Percentiles rank a stretch among this genome's conserved stretches.
These are phyloP conservation scores for Aphelocoma californica DNA, from an alignment of 2,797 vertebrate species.

Conservation along the genomic window DNA sequence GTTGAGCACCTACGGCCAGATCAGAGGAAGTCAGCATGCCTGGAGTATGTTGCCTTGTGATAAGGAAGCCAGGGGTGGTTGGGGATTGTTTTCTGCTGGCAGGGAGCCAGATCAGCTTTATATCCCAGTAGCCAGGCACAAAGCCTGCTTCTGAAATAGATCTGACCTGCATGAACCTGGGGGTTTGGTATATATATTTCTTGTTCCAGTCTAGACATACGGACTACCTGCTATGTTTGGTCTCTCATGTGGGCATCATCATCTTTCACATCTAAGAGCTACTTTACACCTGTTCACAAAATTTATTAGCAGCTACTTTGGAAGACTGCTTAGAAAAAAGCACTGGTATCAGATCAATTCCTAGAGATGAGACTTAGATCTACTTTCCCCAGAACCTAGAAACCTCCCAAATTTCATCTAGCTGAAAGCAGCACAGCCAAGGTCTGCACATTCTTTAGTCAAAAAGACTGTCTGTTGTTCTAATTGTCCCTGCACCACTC, in stretches of 20 bases:
- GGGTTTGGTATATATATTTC: not conserved
- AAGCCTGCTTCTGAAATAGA: slow-evolving; percentile 3
- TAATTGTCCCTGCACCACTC: not conserved
- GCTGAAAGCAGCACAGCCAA: not conserved
- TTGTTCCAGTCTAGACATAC: not conserved
- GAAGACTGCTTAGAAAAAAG: not conserved
- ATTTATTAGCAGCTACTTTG: not conserved
- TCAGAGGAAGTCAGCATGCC: not conserved
- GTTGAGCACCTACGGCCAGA: not conserved
- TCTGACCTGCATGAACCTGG: not conserved
- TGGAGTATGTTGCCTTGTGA: not conserved
- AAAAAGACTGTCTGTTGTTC: not conserved
- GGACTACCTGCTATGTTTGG: not conserved
- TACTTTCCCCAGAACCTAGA: not conserved
- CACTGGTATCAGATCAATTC: not conserved
- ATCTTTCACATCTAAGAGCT: not conserved
- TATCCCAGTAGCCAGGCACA: not conserved
- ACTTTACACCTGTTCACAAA: not conserved
- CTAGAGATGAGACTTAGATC: not conserved
- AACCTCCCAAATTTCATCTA: not conserved
- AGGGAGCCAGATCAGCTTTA: not conserved
- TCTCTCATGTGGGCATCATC: not conserved
- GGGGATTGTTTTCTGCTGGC: not conserved
- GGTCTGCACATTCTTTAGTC: not conserved
- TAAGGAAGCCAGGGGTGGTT: not conserved